Percentiles rank a stretch among this genome's conserved stretches.
phyloP scores from a whole-genome alignment of 1,140 invertebrate genomes.

The Hylaeus anthracinus region DNA sequence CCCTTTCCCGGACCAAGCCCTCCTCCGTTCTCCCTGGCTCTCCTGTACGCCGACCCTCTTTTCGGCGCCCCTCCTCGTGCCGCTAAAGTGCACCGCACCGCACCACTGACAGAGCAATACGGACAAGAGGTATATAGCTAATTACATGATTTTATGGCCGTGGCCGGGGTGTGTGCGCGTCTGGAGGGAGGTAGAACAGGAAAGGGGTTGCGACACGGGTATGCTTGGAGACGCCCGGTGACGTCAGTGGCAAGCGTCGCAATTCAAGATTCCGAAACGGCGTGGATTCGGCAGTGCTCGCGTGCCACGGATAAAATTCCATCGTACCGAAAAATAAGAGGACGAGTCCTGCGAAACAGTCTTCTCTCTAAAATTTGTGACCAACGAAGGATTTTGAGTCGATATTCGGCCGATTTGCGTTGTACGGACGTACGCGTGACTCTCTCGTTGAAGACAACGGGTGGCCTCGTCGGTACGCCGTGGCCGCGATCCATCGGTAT shows the following conservation, averaged over 20 bases:
- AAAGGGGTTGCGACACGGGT: constrained; percentile 39
- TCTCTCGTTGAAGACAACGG: no score
- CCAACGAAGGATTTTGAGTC: neutral
- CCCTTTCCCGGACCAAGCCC: constrained; percentile 39
- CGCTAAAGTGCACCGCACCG: constrained; percentile 69
- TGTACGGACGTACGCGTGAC: no score
- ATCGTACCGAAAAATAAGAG: no score
- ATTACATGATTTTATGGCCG: constrained; percentile 75
- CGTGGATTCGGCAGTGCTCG: neutral
- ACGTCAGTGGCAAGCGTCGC: constrained; percentile 6
- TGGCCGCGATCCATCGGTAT: constrained; percentile 45
- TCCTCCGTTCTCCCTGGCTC: neutral
- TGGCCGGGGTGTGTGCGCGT: constrained; percentile 11
- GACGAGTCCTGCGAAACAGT: no score
- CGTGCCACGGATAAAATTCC: no score
- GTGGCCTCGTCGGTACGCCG: constrained; percentile 1
- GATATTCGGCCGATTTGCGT: neutral
- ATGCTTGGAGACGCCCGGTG: constrained; percentile 43
- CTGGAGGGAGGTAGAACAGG: neutral
- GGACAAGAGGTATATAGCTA: constrained; percentile 74
- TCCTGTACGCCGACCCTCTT: constrained; percentile 26
- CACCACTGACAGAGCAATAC: constrained; percentile 69
- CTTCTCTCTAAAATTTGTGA: no score
- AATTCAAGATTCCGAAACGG: neutral
- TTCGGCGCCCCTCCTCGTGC: constrained; percentile 43